Percentiles rank a stretch among this genome's conserved stretches.
Conservation (phyloP, 2,797 vertebrate genomes). For the Xiphophorus birchmanni region DNA sequence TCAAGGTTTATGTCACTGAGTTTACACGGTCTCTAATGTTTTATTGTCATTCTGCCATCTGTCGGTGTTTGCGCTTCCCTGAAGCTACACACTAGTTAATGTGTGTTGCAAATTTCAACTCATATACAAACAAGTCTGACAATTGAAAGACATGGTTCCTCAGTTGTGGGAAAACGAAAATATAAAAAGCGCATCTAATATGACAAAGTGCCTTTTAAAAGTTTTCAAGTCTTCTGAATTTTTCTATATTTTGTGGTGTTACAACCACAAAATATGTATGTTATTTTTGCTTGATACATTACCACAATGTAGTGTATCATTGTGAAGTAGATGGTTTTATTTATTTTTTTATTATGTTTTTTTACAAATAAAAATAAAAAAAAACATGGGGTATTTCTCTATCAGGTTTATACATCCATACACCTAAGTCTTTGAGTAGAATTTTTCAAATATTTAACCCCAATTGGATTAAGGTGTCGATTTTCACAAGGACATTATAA, state of each 20-base stretch:
- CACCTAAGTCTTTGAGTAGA: neutral
- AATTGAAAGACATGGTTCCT: constrained; percentile 16
- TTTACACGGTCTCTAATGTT: constrained; percentile 43
- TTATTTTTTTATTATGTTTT: neutral
- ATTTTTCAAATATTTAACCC: too few relatives aligned
- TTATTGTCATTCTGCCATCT: constrained; percentile 42
- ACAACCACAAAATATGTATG: neutral
- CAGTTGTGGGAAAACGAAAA: constrained; percentile 14
- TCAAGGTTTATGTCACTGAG: constrained; percentile 37
- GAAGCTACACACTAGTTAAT: constrained; percentile 67
- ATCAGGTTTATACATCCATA: neutral
- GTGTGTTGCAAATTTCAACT: constrained; percentile 60
- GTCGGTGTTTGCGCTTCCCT: constrained; percentile 43
- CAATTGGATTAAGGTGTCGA: neutral
- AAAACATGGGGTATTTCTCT: neutral
- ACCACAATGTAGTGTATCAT: neutral
- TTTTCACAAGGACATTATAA: neutral
- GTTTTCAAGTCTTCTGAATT: neutral
- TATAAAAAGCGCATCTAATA: neutral
- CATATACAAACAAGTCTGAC: constrained; percentile 23
- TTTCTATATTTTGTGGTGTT: neutral
- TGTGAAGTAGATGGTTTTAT: neutral
- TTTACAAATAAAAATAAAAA: neutral
- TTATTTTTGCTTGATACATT: neutral
- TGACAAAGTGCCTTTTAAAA: neutral